These are phyloP conservation scores for Ophion ellenae DNA, from an alignment of 2,888 invertebrate genomes.

Conservation along the genomic window DNA sequence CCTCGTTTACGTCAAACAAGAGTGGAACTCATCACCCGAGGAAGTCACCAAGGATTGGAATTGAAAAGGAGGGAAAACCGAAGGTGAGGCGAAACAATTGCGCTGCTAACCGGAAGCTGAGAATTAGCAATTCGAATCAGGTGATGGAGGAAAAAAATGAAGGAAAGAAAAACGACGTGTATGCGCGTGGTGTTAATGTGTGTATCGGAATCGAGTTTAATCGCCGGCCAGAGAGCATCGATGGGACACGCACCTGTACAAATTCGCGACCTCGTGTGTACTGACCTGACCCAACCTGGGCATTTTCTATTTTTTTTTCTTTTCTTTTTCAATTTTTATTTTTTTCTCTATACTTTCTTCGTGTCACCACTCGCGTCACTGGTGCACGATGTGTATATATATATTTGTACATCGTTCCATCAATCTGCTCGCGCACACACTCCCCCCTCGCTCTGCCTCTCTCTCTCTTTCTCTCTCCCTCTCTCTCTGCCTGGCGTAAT, in stretches of 20 bases:
- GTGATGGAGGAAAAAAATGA: conserved; percentile 16
- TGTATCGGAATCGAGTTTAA: conserved; percentile 32
- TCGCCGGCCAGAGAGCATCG: conserved; percentile 40
- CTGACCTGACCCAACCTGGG: conserved; percentile 67
- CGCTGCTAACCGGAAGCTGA: conserved; percentile 33
- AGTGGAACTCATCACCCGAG: conserved; percentile 80
- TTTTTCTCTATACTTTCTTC: conserved; percentile 12
- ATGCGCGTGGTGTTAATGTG: not conserved
- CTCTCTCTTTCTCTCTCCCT: conserved; percentile 11
- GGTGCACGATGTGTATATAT: not conserved
- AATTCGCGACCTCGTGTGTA: conserved; percentile 50
- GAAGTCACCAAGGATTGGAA: conserved; percentile 80
- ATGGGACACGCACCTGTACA: conserved; percentile 61
- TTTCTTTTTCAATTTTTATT: not conserved
- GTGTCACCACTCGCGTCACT: conserved; percentile 30
- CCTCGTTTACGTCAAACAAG: conserved; percentile 81
- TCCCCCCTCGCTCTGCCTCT: conserved; percentile 10
- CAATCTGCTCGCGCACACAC: conserved; percentile 56
- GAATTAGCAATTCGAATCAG: conserved; percentile 61
- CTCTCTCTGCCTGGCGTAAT: conserved; percentile 32
- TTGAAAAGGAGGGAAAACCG: not conserved
- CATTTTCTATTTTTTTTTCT: conserved; percentile 22
- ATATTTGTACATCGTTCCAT: conserved; percentile 67
- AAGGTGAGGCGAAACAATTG: not conserved
- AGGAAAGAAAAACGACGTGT: not conserved